These are phyloP conservation scores for Pantherophis guttatus DNA, from an alignment of 2,113 vertebrate species.

Conservation along the genomic window DNA sequence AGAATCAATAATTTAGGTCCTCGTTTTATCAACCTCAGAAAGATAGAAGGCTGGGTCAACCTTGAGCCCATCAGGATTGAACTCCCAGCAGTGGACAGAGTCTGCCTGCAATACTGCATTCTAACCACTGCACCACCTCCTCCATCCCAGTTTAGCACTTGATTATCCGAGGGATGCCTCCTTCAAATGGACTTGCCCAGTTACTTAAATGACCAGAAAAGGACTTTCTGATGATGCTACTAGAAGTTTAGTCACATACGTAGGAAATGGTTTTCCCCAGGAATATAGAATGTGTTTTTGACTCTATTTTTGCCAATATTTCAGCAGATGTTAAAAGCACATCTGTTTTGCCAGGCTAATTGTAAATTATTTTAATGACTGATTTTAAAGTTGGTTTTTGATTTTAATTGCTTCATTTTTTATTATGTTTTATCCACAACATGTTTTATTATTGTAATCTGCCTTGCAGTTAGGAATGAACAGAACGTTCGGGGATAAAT, in stretches of 20 bases:
- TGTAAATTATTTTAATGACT: neutral
- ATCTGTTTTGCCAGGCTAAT: neutral
- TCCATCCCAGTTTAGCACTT: neutral
- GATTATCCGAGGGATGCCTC: neutral
- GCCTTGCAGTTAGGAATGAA: neutral
- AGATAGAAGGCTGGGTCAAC: neutral
- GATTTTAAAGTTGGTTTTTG: neutral
- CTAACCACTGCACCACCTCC: neutral
- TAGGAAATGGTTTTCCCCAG: neutral
- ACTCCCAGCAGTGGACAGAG: neutral
- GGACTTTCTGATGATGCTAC: neutral
- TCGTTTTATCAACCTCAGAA: neutral
- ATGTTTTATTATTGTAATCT: neutral
- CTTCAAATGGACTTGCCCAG: neutral
- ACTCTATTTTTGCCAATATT: neutral
- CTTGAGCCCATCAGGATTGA: neutral
- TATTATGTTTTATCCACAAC: neutral
- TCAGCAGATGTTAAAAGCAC: neutral
- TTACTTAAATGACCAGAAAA: neutral
- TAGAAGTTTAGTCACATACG: neutral
- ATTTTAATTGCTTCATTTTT: neutral
- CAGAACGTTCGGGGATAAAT: neutral
- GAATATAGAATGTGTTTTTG: neutral
- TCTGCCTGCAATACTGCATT: neutral
- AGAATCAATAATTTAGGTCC: neutral